These are phyloP conservation scores for Ophioderma brevispina DNA, from an alignment of 35 echinoderm and acorn worm genomes.

Conservation along the genomic window DNA sequence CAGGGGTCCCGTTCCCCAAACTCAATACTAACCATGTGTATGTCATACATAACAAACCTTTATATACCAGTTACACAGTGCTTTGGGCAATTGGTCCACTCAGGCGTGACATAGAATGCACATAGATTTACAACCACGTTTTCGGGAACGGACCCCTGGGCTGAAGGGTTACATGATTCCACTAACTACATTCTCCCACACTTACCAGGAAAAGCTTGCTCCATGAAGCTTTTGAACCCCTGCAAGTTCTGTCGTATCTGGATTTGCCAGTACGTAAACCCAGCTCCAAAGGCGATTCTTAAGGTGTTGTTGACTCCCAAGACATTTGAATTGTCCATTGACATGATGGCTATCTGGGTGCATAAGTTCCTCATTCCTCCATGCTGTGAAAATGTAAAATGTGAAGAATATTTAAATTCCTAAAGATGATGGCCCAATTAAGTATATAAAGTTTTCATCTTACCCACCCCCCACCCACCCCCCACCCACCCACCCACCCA, in stretches of 20 bases:
- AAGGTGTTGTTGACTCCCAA: slow-evolving; percentile 77
- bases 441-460: not conserved
- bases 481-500: too few species aligned
- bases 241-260: not conserved
- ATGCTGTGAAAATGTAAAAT: slow-evolving; percentile 54
- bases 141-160: too few species aligned
- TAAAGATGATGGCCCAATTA: not conserved
- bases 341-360: slow-evolving; percentile 89
- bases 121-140: too few species aligned
- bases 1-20: too few species aligned
- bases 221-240: slow-evolving; percentile 59
- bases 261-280: slow-evolving; percentile 72
- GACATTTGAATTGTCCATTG: slow-evolving; percentile 79
- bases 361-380: slow-evolving; percentile 94
- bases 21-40: too few species aligned
- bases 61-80: too few species aligned
- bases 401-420: not conserved
- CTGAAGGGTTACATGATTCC: too few species aligned
- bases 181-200: not conserved
- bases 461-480: too few species aligned
- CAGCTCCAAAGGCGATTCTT: slow-evolving; percentile 78
- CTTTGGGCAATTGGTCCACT: too few species aligned
- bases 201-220: slow-evolving; percentile 67
- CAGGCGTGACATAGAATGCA: too few species aligned
- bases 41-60: too few species aligned